phyloP scores from a whole-genome alignment of 2,797 vertebrate species.

The Avahi laniger region DNA sequence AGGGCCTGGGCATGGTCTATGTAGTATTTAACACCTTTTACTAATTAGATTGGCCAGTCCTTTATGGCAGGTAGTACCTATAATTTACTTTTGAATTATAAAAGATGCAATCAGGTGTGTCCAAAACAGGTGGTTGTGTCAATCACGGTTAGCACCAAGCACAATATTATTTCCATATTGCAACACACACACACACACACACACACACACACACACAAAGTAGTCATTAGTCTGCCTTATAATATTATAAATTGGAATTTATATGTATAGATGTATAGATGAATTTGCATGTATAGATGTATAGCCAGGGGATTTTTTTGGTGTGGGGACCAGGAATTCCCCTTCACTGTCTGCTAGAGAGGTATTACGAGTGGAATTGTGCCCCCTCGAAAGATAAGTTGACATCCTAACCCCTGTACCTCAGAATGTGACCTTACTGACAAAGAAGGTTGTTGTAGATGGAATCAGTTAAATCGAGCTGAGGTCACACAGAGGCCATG shows the following conservation, averaged over 20 bases:
- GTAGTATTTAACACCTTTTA: not conserved
- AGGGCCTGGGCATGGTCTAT: not conserved
- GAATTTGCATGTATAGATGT: not conserved
- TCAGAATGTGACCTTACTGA: not conserved
- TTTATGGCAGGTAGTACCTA: not conserved
- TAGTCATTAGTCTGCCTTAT: not conserved
- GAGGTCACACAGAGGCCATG: not conserved
- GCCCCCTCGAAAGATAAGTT: not conserved
- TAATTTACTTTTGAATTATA: not conserved
- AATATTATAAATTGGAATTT: not conserved
- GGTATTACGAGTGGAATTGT: not conserved
- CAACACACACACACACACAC: not conserved
- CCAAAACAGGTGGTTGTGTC: not conserved
- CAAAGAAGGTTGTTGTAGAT: too few species aligned
- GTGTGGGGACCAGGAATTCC: not conserved
- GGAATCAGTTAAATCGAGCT: not conserved
- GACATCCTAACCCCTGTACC: not conserved
- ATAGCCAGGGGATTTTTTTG: not conserved
- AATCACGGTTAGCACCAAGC: not conserved
- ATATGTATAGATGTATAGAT: not conserved
- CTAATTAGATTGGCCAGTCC: not conserved
- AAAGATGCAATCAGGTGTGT: not conserved
- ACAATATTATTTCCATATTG: not conserved
- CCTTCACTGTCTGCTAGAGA: not conserved
- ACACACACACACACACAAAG: not conserved